Base-by-base conservation (phyloP, 2,888 invertebrate genomes). In the Catonia carolina region DNA sequence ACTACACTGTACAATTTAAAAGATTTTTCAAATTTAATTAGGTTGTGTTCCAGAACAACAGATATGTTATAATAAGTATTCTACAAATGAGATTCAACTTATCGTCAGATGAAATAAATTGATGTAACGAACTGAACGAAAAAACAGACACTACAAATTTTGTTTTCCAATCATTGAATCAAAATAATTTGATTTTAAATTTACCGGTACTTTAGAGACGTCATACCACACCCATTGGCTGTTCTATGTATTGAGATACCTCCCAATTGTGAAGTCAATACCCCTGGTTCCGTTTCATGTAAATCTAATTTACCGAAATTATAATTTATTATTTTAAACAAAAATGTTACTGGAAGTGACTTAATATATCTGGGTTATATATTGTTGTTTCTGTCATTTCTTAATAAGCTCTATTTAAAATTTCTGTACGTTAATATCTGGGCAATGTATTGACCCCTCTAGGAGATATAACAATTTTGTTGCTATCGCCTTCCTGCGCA, bases 401-500 rank as follows among this genome's bases (percentile, higher is more conserved):
- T 42, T 8, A 4, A 3, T 7, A 20, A n/a, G n/a, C 2, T n/a
- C 1, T 18, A 42, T 8, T 47, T 22, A 22, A 14, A n/a, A 3
- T 27, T 22, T 47, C 4, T 15, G n/a, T 23, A 47, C 23, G n/a
- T n/a, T 27, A 23, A 47, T 15, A 15, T 23, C 15, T 23, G 15
- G 6, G 23, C 27, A 27, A 6, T 58, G 18, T 23, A 47, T 27
- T 50, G 51, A 47, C 58, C 50, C 55, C 52, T 47, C 51, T 55
- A 51, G 55, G 58, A 55, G 50, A 23, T 50, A 50, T 42, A 53
- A 58, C 58, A 52, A 59, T 58, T 58, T 41, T 33, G 52, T 42
- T 17, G 42, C 54, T 41, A 48, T 54, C 50, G 23, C 51, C 48
- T 45, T 56, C 33, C 56, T 63, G 66, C 68, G 67, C 66, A 66